Evolutionary conservation across 2,113 vertebrate genomes (phyloP), one percentile per base, ranked within the genome.

Genomic region (Elephantulus edwardii): DNA sequence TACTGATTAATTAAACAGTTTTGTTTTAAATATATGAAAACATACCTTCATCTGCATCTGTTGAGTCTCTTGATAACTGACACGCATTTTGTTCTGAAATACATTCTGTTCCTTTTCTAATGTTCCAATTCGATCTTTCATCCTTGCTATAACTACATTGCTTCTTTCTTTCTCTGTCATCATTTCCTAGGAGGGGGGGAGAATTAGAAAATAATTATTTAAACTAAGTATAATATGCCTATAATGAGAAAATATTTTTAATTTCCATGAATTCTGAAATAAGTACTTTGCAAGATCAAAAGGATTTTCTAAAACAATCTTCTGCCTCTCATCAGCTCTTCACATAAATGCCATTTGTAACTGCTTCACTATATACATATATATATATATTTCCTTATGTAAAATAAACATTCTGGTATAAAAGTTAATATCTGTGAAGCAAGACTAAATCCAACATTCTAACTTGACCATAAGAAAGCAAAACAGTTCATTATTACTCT

Each of bases 11-110:
- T 62, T 40, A 95, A 50, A 86, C 5, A 86, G 54, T 26, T 12
- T 0, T 14, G 87, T 46, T 68, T 86, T 42, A 12, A 46, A 88
- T 82, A 68, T 92, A 33, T 58, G 4, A 22, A 13, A 91, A 74
- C 0, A 52, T 97, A 99, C 99, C 98, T 99, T 99, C 2, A 99
- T 98, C 96, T 99, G 98, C 98, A 99, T 98, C 95, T 98, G 97
- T 95, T 99, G 98, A 72, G 97, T 96, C 83, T 99, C 99, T 38
- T 99, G 98, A 96, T 98, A 99, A 97, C 97, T 98, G 88, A 98
- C 98, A 19, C 99, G 99, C 30, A 99, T 98, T 95, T 99, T 99
- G 88, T 97, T 98, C 95, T 99, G 99, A 92, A 99, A 98, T 76
- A 98, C 96, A 19, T 97, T 97, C 12, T 99, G 96, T 66, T 99